These are phyloP conservation scores for Heliocidaris tuberculata DNA, from an alignment of 35 echinoderm and acorn worm genomes.

Conservation along the genomic window DNA sequence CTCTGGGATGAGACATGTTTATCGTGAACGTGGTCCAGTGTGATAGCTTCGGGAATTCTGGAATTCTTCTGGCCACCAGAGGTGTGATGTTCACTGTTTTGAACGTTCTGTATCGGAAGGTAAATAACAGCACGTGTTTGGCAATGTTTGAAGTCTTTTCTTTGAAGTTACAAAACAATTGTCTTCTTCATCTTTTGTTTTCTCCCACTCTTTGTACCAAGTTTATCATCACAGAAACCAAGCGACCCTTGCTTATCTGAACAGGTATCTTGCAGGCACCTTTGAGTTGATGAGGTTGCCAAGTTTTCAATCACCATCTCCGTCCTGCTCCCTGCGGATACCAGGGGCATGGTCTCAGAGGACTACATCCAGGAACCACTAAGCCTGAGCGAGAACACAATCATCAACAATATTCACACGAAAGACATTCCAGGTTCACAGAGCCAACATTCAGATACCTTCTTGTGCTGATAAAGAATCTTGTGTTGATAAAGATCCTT, in stretches of 20 bases:
- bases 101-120: neutral
- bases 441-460: neutral
- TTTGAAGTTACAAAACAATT: neutral
- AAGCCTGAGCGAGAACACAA: neutral
- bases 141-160: neutral
- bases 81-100: neutral
- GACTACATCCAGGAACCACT: neutral
- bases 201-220: neutral
- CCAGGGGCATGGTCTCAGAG: neutral
- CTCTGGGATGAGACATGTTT: neutral
- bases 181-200: neutral
- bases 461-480: neutral
- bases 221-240: neutral
- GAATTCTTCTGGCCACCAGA: neutral
- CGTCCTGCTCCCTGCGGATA: neutral
- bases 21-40: neutral
- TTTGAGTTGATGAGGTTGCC: neutral
- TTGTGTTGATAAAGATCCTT: neutral
- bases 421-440: neutral
- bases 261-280: neutral
- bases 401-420: neutral
- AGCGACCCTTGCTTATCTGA: neutral
- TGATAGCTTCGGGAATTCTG: neutral
- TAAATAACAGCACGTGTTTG: neutral
- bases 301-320: neutral